Conservation (phyloP, 1,140 invertebrate genomes). For the Drosophila ohnishii region DNA sequence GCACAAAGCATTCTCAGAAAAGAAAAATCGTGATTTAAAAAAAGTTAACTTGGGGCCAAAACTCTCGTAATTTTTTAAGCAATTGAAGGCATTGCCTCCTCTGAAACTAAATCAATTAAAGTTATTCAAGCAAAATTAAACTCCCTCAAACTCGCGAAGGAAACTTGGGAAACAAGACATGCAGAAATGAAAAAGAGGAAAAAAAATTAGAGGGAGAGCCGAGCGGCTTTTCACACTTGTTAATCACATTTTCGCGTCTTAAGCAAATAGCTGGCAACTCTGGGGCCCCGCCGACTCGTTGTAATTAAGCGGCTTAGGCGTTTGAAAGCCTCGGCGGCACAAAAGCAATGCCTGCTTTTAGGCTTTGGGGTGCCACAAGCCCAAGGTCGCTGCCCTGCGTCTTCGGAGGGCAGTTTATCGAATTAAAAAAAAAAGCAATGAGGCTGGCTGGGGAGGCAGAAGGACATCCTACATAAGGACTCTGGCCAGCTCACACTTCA, state of each 20-base stretch:
- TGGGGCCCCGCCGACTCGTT: conserved; percentile 58
- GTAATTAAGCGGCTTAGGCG: conserved; percentile 78
- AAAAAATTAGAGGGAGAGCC: conserved; percentile 43
- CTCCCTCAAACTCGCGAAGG: conserved; percentile 37
- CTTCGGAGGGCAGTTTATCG: conserved; percentile 78
- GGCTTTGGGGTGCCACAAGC: conserved; percentile 56
- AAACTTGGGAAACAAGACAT: conserved; percentile 36
- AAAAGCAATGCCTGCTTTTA: conserved; percentile 71
- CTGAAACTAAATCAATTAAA: conserved; percentile 77
- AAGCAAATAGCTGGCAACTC: conserved; percentile 69
- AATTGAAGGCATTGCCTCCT: conserved; percentile 29
- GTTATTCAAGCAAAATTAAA: conserved; percentile 74
- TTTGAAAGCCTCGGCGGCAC: conserved; percentile 59
- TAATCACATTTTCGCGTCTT: conserved; percentile 81
- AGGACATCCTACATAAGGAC: conserved; percentile 7
- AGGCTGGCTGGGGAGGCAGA: conserved; percentile 4
- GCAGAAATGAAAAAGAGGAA: conserved; percentile 43
- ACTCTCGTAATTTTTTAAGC: conserved; percentile 57
- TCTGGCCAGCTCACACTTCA: conserved; percentile 64
- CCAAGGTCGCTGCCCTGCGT: conserved; percentile 65
- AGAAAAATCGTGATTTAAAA: not conserved
- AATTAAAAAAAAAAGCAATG: conserved; percentile 75
- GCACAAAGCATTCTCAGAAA: not conserved
- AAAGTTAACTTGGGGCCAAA: conserved; percentile 47
- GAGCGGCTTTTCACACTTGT: conserved; percentile 79